A percentile compares a stretch with the other conserved stretches of the same genome.
Evolutionary conservation across 1,140 invertebrate genomes (phyloP).

Genomic region (Zaprionus camerounensis): DNA sequence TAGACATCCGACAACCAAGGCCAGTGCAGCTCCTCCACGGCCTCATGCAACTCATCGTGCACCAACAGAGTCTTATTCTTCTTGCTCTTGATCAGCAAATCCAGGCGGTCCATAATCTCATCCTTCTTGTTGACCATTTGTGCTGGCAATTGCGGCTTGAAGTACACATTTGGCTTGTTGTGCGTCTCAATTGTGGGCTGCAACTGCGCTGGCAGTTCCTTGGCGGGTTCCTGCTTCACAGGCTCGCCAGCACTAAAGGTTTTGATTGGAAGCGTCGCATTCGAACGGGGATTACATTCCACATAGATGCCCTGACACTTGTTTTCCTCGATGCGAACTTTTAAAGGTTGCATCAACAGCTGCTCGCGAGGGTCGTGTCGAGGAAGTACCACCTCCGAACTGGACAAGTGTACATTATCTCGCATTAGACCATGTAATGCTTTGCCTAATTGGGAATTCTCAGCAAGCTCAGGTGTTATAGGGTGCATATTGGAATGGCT

Average conservation of each 20-base stretch:
- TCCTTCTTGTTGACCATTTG: constrained; percentile 71
- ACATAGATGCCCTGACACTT: constrained; percentile 74
- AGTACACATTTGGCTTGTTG: constrained; percentile 71
- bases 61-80: constrained; percentile 74
- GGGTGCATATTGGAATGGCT: constrained; percentile 55
- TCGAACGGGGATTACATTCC: constrained; percentile 66
- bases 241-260: constrained; percentile 69
- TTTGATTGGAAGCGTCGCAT: constrained; percentile 65
- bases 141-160: constrained; percentile 57
- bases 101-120: constrained; percentile 68
- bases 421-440: constrained; percentile 33
- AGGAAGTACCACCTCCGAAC: constrained; percentile 32
- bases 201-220: constrained; percentile 18
- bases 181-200: constrained; percentile 67
- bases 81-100: constrained; percentile 65
- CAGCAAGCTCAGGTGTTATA: constrained; percentile 67
- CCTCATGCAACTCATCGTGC: constrained; percentile 71
- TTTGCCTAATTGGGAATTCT: constrained; percentile 9
- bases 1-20: constrained; percentile 90
- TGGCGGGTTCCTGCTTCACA: constrained; percentile 11
- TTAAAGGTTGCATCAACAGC: constrained; percentile 26
- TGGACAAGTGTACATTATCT: constrained; percentile 63
- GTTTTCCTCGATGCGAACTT: constrained; percentile 40
- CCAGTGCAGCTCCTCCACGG: constrained; percentile 76
- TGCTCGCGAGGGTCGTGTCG: constrained; percentile 14